Evolutionary conservation across 1,140 invertebrate species (phyloP).

Genomic region (Meloidogyne chitwoodi): DNA sequence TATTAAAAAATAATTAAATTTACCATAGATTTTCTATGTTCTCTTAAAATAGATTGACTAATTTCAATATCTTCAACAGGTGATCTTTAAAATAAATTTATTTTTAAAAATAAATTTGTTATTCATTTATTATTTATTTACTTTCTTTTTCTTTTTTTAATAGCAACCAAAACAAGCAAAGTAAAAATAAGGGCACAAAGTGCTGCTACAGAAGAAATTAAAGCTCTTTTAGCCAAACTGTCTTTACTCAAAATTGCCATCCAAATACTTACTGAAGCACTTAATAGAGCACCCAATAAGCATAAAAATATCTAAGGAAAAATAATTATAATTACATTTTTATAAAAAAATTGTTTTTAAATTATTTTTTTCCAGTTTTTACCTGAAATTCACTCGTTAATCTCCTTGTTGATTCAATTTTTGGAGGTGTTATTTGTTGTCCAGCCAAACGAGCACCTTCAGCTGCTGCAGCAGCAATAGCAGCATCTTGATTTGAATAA

Average conservation of each 20-base stretch:
- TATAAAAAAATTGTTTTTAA: neutral
- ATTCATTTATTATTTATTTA: neutral
- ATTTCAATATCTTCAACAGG: slow-evolving; percentile 15
- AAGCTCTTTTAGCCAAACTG: neutral
- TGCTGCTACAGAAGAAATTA: slow-evolving; percentile 7
- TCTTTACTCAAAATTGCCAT: slow-evolving; percentile 18
- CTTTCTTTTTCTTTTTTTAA: slow-evolving; percentile 1
- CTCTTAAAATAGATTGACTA: slow-evolving; percentile 13
- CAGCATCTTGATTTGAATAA: slow-evolving; percentile 5
- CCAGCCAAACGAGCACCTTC: slow-evolving; percentile 13
- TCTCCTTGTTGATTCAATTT: slow-evolving; percentile 8
- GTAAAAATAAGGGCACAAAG: slow-evolving; percentile 16
- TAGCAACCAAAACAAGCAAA: slow-evolving; percentile 7
- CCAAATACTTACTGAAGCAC: slow-evolving; percentile 17
- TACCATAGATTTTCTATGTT: slow-evolving; percentile 19
- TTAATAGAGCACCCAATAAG: slow-evolving; percentile 5
- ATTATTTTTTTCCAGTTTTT: neutral
- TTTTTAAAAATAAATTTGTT: neutral
- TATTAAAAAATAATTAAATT: neutral
- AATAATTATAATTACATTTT: neutral
- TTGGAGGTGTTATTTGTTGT: neutral
- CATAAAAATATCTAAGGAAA: slow-evolving; percentile 5
- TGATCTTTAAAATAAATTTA: neutral
- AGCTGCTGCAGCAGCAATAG: neutral
- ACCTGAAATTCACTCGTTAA: slow-evolving; percentile 8